These are phyloP conservation scores for Drosophila santomea DNA, from an alignment of 1,140 invertebrate genomes.

Conservation along the genomic window DNA sequence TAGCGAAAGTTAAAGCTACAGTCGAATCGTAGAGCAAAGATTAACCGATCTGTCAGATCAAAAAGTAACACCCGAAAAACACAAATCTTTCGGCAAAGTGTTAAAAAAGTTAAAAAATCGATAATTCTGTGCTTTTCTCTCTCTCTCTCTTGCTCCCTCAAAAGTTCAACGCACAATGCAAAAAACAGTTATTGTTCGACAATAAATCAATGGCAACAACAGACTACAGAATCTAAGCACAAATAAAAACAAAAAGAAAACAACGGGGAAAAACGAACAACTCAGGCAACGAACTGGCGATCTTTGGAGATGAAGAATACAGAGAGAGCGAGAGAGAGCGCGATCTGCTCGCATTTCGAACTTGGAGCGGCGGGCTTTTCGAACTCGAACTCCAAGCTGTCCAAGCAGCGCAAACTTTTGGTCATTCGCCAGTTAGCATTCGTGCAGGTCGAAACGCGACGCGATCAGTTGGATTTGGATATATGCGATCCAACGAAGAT, in stretches of 20 bases:
- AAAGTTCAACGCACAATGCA: slow-evolving; percentile 63
- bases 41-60: slow-evolving; percentile 15
- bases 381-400: slow-evolving; percentile 59
- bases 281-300: slow-evolving; percentile 50
- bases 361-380: slow-evolving; percentile 51
- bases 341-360: slow-evolving; percentile 51
- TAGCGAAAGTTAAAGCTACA: slow-evolving; percentile 63
- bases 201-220: slow-evolving; percentile 70
- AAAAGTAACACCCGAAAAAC: slow-evolving; percentile 25
- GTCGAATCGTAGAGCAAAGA: slow-evolving; percentile 8
- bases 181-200: slow-evolving; percentile 74
- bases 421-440: slow-evolving; percentile 69
- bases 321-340: background rate
- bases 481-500: background rate
- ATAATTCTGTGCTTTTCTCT: slow-evolving; percentile 4
- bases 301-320: slow-evolving; percentile 14
- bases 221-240: slow-evolving; percentile 50
- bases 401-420: slow-evolving; percentile 55
- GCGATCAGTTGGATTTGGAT: slow-evolving; percentile 11
- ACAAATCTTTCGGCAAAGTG: slow-evolving; percentile 34
- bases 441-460: slow-evolving; percentile 52
- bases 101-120: slow-evolving; percentile 37
- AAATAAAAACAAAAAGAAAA: slow-evolving; percentile 8
- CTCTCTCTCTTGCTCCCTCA: background rate
- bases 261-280: slow-evolving; percentile 41